Base-by-base conservation (phyloP, 2,888 invertebrate genomes). In the Empis livida region DNA sequence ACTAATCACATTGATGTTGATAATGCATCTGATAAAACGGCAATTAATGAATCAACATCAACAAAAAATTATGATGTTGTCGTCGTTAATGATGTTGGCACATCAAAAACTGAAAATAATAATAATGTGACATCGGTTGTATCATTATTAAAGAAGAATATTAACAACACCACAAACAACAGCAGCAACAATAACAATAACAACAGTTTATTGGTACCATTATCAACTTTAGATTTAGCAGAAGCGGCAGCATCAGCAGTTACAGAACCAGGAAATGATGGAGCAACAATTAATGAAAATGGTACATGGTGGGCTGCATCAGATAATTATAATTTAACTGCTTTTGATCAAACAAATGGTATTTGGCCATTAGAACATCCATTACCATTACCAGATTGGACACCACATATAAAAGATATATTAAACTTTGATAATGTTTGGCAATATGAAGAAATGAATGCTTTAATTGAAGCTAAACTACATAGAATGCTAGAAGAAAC, bases 401-500 rank as follows among this genome's bases (percentile, higher is more conserved):
- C 75, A 52, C 63, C 70, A 45, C 49, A 51, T 41, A 56, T 61
- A 23, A 74, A 75, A 59, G 69, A 71, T 54, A 71, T 70, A 56
- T 72, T 67, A 27, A 48, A 60, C 16, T 66, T 68, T 46, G 67
- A 67, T 44, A 65, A 66, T 14, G 64, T 70, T 45, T 69, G 68
- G 67, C 76, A 79, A 56, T 90, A 88, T 71, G 88, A 89, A 74
- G 80, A 82, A 63, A 75, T 90, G 60, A 84, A 82, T 59, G 80
- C 82, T 48, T 76, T 78, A 57, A 82, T 90, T 64, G 90, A 91
- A 73, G 77, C 81, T 59, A 76, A 80, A 58, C 78, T 91, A 57
- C 87, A 88, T 64, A 79, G 78, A 48, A 77, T 90, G 63, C 75
- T 93, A 62, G 82, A 83, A 62, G 80, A 83, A 59, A 85, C 90